phyloP scores from a whole-genome alignment of 2,113 vertebrate species.

The Channa argus region DNA sequence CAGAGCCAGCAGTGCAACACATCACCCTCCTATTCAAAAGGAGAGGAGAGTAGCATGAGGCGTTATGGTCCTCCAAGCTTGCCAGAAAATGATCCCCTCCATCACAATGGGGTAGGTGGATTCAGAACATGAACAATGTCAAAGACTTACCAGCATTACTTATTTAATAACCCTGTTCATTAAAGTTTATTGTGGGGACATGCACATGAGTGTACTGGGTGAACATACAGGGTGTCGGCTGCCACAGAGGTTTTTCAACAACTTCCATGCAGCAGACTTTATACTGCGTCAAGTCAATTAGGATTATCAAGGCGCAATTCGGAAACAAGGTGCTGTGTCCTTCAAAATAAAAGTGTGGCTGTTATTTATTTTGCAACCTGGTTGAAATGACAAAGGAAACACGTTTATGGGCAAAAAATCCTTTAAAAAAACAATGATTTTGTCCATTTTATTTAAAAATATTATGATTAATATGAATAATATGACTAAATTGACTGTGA shows the following conservation, averaged over 20 bases:
- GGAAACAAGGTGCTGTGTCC: neutral
- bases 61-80: constrained; percentile 4
- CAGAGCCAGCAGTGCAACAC: no score
- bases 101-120: no score
- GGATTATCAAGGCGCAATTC: neutral
- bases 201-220: neutral
- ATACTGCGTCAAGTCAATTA: neutral
- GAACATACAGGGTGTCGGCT: neutral
- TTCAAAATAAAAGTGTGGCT: constrained; percentile 46
- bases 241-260: constrained; percentile 3
- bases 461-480: no score
- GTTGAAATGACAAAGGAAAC: neutral
- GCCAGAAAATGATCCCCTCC: neutral
- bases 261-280: constrained; percentile 48
- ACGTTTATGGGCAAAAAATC: neutral
- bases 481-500: no score
- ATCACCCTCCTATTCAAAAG: neutral
- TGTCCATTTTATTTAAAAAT: neutral
- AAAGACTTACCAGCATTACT: no score
- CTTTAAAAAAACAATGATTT: neutral
- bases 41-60: neutral
- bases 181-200: neutral
- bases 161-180: no score
- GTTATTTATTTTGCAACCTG: neutral
- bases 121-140: no score